Percentiles rank a stretch among this genome's conserved stretches.
Conservation (phyloP, 2,888 invertebrate species). For the Rhimphoctona megacephalus region DNA sequence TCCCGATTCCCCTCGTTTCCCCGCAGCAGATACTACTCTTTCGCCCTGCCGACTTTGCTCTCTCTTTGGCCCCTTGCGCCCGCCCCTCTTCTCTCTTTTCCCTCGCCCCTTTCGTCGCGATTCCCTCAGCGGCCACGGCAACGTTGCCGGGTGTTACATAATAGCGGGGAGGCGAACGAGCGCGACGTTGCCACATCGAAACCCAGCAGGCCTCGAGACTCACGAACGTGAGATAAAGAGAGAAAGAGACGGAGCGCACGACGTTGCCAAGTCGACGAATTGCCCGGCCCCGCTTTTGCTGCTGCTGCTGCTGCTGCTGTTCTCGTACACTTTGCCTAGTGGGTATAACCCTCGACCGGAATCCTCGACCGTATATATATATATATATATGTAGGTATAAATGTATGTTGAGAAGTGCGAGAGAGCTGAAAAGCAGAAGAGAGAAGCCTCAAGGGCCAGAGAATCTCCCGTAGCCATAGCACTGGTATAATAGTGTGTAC, state of each 20-base stretch:
- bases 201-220: not conserved
- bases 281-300: slow-evolving; percentile 56
- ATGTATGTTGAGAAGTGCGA: slow-evolving; percentile 23
- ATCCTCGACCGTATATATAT: slow-evolving; percentile 23
- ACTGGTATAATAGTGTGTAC: slow-evolving; percentile 43
- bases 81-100: slow-evolving; percentile 43
- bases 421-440: slow-evolving; percentile 59
- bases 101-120: slow-evolving; percentile 37
- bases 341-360: slow-evolving; percentile 60
- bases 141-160: slow-evolving; percentile 84
- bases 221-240: not conserved
- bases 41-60: slow-evolving; percentile 10
- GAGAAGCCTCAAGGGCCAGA: slow-evolving; percentile 63
- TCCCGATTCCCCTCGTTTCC: slow-evolving; percentile 56
- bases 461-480: slow-evolving; percentile 42
- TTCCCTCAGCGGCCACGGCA: slow-evolving; percentile 73
- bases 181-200: slow-evolving; percentile 77
- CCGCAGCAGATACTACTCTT: slow-evolving; percentile 32
- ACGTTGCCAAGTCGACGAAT: slow-evolving; percentile 73
- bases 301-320: slow-evolving; percentile 41
- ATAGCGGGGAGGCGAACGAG: slow-evolving; percentile 76
- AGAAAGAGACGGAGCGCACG: slow-evolving; percentile 58
- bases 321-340: slow-evolving; percentile 54
- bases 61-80: slow-evolving; percentile 42
- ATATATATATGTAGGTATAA: not conserved